Evolutionary conservation across 1,140 invertebrate species (phyloP).

Genomic region (Globodera rostochiensis): DNA sequence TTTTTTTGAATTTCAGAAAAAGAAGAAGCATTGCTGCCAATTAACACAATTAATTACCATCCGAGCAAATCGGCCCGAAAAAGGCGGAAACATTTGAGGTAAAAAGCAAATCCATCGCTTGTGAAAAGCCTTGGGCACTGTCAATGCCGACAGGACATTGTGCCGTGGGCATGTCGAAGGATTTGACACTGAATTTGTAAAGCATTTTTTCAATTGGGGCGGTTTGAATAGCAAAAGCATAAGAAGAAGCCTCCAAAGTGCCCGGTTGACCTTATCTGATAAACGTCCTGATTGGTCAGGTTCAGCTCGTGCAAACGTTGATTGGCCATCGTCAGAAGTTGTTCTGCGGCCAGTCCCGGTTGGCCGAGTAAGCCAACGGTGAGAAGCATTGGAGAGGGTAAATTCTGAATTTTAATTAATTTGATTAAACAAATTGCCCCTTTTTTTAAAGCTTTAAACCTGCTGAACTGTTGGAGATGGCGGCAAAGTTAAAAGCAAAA

Average conservation of each 20-base stretch:
- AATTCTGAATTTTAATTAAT: background rate
- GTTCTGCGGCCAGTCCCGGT: background rate
- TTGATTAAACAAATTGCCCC: too few relatives aligned
- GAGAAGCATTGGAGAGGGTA: background rate
- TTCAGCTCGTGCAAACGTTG: conserved; percentile 28
- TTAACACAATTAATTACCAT: conserved; percentile 16
- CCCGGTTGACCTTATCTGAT: conserved; percentile 15
- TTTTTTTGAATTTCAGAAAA: background rate
- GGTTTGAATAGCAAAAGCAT: too few relatives aligned
- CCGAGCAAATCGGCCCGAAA: conserved; percentile 47
- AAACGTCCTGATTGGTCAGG: conserved; percentile 15
- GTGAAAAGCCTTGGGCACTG: conserved; percentile 22
- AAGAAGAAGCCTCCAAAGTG: background rate
- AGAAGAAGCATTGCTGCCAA: background rate
- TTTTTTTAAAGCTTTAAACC: background rate
- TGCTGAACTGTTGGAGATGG: background rate
- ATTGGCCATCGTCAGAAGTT: conserved; percentile 28
- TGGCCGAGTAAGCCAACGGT: conserved; percentile 10
- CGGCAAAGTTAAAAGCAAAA: background rate
- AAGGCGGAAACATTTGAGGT: conserved; percentile 41
- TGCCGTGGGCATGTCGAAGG: conserved; percentile 2
- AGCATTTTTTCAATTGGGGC: too few relatives aligned
- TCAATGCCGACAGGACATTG: background rate
- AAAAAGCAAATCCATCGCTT: conserved; percentile 33
- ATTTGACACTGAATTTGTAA: conserved; percentile 10